These are phyloP conservation scores for Hirundichthys speculiger DNA, from an alignment of 2,113 vertebrate genomes.

Conservation along the genomic window DNA sequence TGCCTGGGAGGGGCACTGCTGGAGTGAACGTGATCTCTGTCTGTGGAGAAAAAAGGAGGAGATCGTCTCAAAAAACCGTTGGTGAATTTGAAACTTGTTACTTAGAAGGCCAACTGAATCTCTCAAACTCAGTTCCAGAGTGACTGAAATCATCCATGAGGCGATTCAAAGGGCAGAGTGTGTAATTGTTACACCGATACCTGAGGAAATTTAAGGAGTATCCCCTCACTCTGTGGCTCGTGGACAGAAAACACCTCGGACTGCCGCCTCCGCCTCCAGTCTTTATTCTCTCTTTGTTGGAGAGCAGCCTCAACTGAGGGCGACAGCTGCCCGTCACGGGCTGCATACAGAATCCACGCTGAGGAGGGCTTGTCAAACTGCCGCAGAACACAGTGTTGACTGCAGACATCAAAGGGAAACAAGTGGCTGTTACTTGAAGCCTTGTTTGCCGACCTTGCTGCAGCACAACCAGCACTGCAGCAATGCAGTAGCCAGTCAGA, in stretches of 20 bases:
- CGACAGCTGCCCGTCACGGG: slow-evolving; percentile 61
- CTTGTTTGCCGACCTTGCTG: background rate
- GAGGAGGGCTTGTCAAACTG: slow-evolving; percentile 77
- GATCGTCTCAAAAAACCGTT: background rate
- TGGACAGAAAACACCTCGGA: slow-evolving; percentile 29
- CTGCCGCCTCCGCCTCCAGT: slow-evolving; percentile 64
- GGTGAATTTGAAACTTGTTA: background rate
- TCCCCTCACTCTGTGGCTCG: slow-evolving; percentile 63
- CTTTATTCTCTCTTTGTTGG: slow-evolving; percentile 38
- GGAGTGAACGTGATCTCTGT: slow-evolving; percentile 83
- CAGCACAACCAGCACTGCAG: background rate
- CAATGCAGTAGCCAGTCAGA: background rate
- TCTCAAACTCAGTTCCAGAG: background rate
- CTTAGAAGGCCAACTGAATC: background rate
- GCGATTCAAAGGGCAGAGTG: background rate
- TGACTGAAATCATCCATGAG: background rate
- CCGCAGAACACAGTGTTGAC: slow-evolving; percentile 83
- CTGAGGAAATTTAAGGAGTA: slow-evolving; percentile 84
- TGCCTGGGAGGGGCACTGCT: slow-evolving; percentile 76
- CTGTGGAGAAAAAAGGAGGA: slow-evolving; percentile 64
- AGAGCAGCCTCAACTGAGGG: slow-evolving; percentile 22
- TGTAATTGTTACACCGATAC: slow-evolving; percentile 67
- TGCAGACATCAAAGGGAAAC: slow-evolving; percentile 67
- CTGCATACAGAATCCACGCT: slow-evolving; percentile 80
- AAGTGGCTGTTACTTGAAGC: background rate